phyloP scores from a whole-genome alignment of 2,113 vertebrate species.

The Lagenorhynchus albirostris region DNA sequence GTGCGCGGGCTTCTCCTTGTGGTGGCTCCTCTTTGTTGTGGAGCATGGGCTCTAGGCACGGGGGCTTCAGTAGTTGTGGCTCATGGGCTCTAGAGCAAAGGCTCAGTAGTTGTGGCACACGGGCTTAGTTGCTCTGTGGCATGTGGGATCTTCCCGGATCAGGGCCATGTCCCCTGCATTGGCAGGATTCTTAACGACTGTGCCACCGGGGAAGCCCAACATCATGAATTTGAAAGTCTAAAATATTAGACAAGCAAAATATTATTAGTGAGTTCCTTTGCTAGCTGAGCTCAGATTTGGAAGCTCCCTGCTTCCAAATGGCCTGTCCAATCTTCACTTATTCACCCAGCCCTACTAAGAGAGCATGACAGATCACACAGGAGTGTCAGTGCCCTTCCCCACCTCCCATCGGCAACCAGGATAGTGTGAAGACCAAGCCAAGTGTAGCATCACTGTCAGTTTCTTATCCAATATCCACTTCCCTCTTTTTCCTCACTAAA shows the following conservation, averaged over 20 bases:
- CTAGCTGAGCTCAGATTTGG: background rate
- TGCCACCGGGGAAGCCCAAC: too few species aligned
- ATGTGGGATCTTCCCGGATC: too few species aligned
- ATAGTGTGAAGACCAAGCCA: background rate
- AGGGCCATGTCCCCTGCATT: too few species aligned
- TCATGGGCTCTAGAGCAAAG: too few species aligned
- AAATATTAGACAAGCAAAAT: background rate
- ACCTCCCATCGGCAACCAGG: background rate
- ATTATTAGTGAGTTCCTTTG: background rate
- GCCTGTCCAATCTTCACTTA: background rate
- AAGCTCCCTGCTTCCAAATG: background rate
- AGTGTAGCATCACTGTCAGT: background rate
- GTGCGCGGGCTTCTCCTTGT: too few species aligned
- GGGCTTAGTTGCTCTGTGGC: too few species aligned
- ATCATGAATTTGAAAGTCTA: background rate
- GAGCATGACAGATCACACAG: background rate
- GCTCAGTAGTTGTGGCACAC: too few species aligned
- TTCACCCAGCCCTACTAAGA: background rate
- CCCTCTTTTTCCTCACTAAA: background rate
- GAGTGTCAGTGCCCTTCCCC: background rate
- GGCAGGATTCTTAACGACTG: too few species aligned
- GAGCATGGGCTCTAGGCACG: too few species aligned
- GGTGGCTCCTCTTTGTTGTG: too few species aligned
- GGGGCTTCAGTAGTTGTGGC: too few species aligned
- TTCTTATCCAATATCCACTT: background rate